Percentiles rank a stretch among this genome's conserved stretches.
phyloP scores from a whole-genome alignment of 2,888 invertebrate species.

The Cheilosia vulpina region DNA sequence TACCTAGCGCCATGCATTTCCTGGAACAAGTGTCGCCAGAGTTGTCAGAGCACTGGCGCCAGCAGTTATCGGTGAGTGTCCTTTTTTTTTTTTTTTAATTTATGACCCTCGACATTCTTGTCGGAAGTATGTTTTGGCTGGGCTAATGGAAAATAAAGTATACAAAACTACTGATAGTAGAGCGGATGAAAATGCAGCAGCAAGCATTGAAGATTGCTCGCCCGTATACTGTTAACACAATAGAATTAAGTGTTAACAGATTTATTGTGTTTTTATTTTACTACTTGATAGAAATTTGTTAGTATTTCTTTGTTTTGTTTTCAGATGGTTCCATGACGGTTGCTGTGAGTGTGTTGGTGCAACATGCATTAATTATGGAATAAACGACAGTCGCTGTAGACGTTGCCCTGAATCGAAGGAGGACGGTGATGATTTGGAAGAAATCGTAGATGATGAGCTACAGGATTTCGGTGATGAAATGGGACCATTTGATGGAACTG shows the following conservation, averaged over 20 bases:
- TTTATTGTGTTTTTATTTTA: slow-evolving; percentile 47
- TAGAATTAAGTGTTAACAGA: slow-evolving; percentile 53
- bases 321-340: slow-evolving; percentile 95
- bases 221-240: slow-evolving; percentile 10
- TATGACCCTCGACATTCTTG: slow-evolving; percentile 9
- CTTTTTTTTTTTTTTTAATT: slow-evolving; percentile 77
- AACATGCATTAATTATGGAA: slow-evolving; percentile 94
- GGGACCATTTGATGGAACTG: slow-evolving; percentile 83
- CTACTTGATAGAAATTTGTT: slow-evolving; percentile 12
- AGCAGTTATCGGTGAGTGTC: slow-evolving; percentile 81
- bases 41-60: slow-evolving; percentile 86
- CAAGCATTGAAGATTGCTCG: slow-evolving; percentile 17
- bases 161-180: slow-evolving; percentile 34
- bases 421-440: slow-evolving; percentile 84
- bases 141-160: slow-evolving; percentile 24
- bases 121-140: neutral
- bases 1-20: slow-evolving; percentile 96
- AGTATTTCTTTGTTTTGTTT: slow-evolving; percentile 26
- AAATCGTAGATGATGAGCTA: slow-evolving; percentile 81
- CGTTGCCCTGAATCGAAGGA: slow-evolving; percentile 88
- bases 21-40: slow-evolving; percentile 92
- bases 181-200: neutral
- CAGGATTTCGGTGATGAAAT: slow-evolving; percentile 87
- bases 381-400: slow-evolving; percentile 91
- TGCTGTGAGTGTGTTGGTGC: slow-evolving; percentile 97